Base-by-base conservation (phyloP, 1,140 invertebrate genomes). In the Sitophilus oryzae region DNA sequence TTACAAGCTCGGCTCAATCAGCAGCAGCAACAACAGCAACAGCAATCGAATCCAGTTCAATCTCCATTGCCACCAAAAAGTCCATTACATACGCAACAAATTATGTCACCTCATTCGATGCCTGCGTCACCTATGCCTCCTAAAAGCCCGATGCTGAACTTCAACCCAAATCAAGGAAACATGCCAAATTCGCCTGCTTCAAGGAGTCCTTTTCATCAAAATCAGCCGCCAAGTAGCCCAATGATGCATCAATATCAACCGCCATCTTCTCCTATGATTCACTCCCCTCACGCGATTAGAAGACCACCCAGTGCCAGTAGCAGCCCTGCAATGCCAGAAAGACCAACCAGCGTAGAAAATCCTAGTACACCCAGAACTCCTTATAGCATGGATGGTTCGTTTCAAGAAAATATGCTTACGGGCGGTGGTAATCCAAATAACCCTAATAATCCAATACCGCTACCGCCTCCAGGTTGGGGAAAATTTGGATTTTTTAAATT, bases 101-200 rank as follows among this genome's bases (percentile, higher is more conserved):
- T 73, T 1, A 77, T 76, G 56, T 78, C 77, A 2, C 77, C 78
- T 0, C 78, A 78, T 19, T 78, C 79, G 16, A 70, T 80, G 43
- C 76, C 79, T 23, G 75, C 80, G 56, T 71, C 71, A 10, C 73
- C 73, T 2, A 72, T 71, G 49, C 72, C 72, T 18, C 66, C 66
- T n/a, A 64, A 59, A 37, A 68, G 65, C 48, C 68, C 69, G 0
- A 66, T 68, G 64, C 45, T 67, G 22, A 19, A 37, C 42, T 62
- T 53, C 41, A 52, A 42, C 40, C 73, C 74, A 69, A 75, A 75
- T 23, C 62, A 56, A 49, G 81, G 81, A 43, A 80, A 80, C 14
- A 50, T 22, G 30, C 81, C 82, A 1, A 77, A 73, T 40, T 86
- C 83, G 0, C 84, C 84, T 0, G 74, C 82, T 62, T 77, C 81